Evolutionary conservation across 2,113 vertebrate genomes (phyloP), one percentile per base, ranked within the genome.

Genomic region (Columbina picui): DNA sequence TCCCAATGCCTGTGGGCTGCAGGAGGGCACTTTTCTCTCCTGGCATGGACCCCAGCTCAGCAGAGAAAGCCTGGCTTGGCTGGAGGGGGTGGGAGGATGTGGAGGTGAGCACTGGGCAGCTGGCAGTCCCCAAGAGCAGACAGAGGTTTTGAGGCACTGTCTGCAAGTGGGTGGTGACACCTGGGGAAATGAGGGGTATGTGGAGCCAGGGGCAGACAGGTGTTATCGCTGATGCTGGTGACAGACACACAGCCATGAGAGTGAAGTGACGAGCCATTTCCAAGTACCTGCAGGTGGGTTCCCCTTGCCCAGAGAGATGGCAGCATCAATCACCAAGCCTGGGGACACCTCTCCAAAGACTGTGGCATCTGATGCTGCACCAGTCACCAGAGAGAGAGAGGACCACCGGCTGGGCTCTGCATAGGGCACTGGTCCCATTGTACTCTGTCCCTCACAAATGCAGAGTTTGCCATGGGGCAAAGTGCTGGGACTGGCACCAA

Each of bases 261-360:
- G 13, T 41, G 29, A 50, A 14, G 4, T 10, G 22, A 21, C 68
- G 15, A 64, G 26, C n/a, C 32, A 7, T 45, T 75, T 29, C 50
- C 0, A 0, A 14, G 41, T 34, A 4, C n/a, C 26, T 64, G 32
- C 1, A 3, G 21, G 9, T 56, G 56, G 32, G 18, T 45, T 65
- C 19, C 9, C 27, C 50, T 65, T 43, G 14, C 41, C 27, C 71
- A 79, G 49, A 43, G 47, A 64, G 61, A 30, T 23, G 0, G 0
- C 4, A 9, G 50, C 36, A 61, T 30, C 2, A 1, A 19, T 30
- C 30, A 16, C 59, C 57, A 61, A 57, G 34, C 71, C 80, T 4
- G 25, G 12, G 50, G 22, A n/a, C 29, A 67, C 25, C 26, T 75
- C 74, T 84, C 69, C 7, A 7, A 17, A 73, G 6, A 2, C 14